Percentiles rank a stretch among this genome's conserved stretches.
These are phyloP conservation scores for Bostrychus sinensis DNA, from an alignment of 2,113 vertebrate genomes.

Conservation along the genomic window DNA sequence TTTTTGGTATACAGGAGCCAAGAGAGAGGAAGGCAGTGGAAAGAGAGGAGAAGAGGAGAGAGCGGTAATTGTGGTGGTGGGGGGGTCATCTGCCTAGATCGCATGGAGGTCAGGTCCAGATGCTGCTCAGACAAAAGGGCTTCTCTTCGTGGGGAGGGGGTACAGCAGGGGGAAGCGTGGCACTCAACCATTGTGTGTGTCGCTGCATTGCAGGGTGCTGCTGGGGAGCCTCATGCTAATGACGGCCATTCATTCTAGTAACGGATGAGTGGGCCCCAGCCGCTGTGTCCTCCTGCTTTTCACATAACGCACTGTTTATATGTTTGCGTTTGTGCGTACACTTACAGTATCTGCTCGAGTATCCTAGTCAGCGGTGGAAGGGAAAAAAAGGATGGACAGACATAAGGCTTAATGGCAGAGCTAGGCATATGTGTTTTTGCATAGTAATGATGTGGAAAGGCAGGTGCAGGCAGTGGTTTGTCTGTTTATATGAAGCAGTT, in stretches of 20 bases:
- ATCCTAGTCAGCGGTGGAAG: constrained; percentile 4
- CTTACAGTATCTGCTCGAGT: constrained; percentile 33
- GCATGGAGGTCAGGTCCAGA: constrained; percentile 90
- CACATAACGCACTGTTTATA: constrained; percentile 54
- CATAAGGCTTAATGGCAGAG: constrained; percentile 36
- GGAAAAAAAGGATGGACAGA: constrained; percentile 12
- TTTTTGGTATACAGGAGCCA: constrained; percentile 63
- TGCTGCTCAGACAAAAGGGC: constrained; percentile 92
- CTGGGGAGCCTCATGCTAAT: constrained; percentile 91
- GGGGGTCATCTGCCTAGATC: constrained; percentile 83
- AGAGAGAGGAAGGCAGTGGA: constrained; percentile 62
- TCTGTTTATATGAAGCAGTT: constrained; percentile 16
- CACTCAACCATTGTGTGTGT: constrained; percentile 84
- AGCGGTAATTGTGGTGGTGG: constrained; percentile 10
- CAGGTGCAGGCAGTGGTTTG: constrained; percentile 54
- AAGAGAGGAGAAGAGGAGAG: constrained; percentile 52
- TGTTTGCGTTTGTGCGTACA: constrained; percentile 40
- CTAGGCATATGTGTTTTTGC: constrained; percentile 56
- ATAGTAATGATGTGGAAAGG: constrained; percentile 52
- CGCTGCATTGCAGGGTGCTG: constrained; percentile 96
- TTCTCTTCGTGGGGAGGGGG: constrained; percentile 79
- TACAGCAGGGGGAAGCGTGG: constrained; percentile 90
- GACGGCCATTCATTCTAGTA: constrained; percentile 89
- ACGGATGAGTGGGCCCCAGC: constrained; percentile 79
- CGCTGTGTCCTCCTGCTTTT: constrained; percentile 52